Percentiles rank a stretch among this genome's conserved stretches.
Conservation (phyloP, 2,888 invertebrate genomes). For the Hermaeophaga mercurialis region DNA sequence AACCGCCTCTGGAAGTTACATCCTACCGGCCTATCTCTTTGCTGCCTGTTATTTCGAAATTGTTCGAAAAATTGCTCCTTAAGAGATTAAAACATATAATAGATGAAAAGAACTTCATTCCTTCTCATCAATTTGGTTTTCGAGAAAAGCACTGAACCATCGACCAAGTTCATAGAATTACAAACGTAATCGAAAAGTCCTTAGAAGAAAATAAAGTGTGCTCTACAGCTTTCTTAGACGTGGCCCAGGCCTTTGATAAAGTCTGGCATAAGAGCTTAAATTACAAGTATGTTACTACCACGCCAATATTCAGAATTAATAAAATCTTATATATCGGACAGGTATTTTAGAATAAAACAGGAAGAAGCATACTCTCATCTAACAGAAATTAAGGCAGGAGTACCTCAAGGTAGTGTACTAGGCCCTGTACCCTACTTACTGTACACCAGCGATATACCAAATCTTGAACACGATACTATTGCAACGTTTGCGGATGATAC, state of each 20-base stretch:
- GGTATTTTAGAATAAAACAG: background rate
- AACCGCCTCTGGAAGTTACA: too few relatives aligned
- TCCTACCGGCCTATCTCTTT: slow-evolving; percentile 16
- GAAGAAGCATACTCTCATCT: background rate
- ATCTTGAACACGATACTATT: too few relatives aligned
- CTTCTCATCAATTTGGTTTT: slow-evolving; percentile 16
- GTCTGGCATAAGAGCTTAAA: background rate
- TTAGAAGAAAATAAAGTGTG: slow-evolving; percentile 1
- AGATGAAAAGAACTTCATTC: slow-evolving; percentile 11
- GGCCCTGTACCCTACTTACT: background rate
- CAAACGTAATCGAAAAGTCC: background rate
- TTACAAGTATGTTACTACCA: background rate
- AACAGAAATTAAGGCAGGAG: too few relatives aligned
- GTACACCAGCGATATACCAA: too few relatives aligned
- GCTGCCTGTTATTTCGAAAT: slow-evolving; percentile 16
- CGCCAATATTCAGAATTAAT: too few relatives aligned
- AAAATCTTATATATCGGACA: too few relatives aligned
- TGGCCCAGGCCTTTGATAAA: slow-evolving; percentile 20
- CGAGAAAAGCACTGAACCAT: slow-evolving; percentile 16
- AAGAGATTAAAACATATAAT: too few relatives aligned
- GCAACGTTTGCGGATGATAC: too few relatives aligned
- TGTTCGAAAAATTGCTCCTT: slow-evolving; percentile 10
- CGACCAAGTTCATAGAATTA: slow-evolving; percentile 10
- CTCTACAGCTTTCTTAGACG: slow-evolving; percentile 5
- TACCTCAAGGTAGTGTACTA: background rate